These are phyloP conservation scores for Melinopterus prodromus DNA, from an alignment of 2,888 invertebrate genomes.

Conservation along the genomic window DNA sequence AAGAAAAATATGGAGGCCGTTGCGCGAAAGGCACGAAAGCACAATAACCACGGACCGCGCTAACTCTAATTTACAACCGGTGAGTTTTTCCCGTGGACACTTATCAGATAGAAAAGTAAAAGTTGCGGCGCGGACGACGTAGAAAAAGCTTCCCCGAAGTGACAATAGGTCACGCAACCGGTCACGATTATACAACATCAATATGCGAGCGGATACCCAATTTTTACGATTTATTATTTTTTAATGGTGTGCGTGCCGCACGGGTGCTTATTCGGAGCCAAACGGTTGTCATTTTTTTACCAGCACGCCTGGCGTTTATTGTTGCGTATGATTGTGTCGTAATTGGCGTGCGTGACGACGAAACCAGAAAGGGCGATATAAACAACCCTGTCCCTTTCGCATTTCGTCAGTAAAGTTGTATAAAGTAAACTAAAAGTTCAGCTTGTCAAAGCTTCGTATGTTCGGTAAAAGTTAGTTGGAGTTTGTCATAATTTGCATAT, in stretches of 20 bases:
- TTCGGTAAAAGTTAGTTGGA: background rate
- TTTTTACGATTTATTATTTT: constrained; percentile 4
- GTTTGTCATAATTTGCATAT: background rate
- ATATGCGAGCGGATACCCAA: constrained; percentile 4
- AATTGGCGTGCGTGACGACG: background rate
- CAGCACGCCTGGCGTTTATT: background rate
- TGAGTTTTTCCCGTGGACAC: background rate
- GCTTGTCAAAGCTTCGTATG: background rate
- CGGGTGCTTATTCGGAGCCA: background rate
- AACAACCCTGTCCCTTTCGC: background rate
- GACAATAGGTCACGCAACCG: background rate
- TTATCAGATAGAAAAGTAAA: background rate
- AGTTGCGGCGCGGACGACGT: background rate
- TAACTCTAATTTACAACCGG: background rate
- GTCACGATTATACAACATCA: background rate
- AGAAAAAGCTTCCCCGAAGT: background rate
- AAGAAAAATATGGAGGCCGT: background rate
- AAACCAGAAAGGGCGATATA: background rate
- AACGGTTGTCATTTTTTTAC: background rate
- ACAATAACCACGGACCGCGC: background rate
- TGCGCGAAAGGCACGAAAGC: background rate
- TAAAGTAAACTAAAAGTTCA: background rate
- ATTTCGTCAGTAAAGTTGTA: background rate
- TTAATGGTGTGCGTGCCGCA: background rate
- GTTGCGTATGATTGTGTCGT: background rate